Percentiles rank a stretch among this genome's conserved stretches.
phyloP scores from a whole-genome alignment of 2,888 invertebrate species.

The Scelioninae gen. 2 region DNA sequence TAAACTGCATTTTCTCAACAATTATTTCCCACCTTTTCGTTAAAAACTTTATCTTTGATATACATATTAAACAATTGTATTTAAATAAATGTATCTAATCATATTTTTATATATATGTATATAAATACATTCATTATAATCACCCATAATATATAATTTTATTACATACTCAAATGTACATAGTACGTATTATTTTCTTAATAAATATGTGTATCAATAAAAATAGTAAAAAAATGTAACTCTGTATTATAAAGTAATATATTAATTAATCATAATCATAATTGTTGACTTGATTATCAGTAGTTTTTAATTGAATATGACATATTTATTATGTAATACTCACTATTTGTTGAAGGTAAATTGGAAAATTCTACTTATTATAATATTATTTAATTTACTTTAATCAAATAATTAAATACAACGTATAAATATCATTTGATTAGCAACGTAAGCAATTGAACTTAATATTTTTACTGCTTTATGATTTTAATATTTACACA shows the following conservation, averaged over 20 bases:
- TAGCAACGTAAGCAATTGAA: constrained; percentile 66
- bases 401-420: constrained; percentile 48
- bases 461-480: constrained; percentile 55
- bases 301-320: constrained; percentile 30
- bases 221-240: constrained; percentile 42
- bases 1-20: constrained; percentile 18
- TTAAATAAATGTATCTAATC: constrained; percentile 22
- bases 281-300: constrained; percentile 36
- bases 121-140: constrained; percentile 37
- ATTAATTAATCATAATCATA: constrained; percentile 18
- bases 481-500: constrained; percentile 39
- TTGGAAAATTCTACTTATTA: constrained; percentile 71
- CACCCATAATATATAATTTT: constrained; percentile 20
- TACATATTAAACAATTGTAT: constrained; percentile 32
- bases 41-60: constrained; percentile 41
- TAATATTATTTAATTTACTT: constrained; percentile 61
- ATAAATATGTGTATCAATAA: constrained; percentile 28
- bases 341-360: constrained; percentile 66
- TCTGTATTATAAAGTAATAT: constrained; percentile 32
- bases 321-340: constrained; percentile 67
- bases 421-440: constrained; percentile 51
- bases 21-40: constrained; percentile 16
- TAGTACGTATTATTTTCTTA: no score
- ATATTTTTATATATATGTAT: not conserved
- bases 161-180: no score